phyloP scores from a whole-genome alignment of 2,113 vertebrate species.

The Carollia perspicillata region DNA sequence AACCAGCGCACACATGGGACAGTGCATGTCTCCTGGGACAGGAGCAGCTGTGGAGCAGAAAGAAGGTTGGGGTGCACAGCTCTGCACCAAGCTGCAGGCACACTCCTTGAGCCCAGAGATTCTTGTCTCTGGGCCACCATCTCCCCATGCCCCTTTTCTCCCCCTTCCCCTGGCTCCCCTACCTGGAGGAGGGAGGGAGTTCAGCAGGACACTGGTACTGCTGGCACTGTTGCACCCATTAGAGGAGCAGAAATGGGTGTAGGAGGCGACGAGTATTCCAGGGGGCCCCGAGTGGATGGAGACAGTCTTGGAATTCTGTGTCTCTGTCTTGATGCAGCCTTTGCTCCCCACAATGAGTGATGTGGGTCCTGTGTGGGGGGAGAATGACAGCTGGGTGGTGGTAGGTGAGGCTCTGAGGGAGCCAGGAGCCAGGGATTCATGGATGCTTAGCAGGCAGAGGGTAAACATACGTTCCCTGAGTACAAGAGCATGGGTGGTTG shows the following conservation, averaged over 20 bases:
- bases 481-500: neutral
- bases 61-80: neutral
- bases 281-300: neutral
- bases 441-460: neutral
- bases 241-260: slow-evolving; percentile 25
- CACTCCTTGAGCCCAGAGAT: neutral
- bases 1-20: neutral
- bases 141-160: neutral
- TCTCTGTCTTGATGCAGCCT: neutral
- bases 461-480: neutral
- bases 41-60: neutral
- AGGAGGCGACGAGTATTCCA: slow-evolving; percentile 37
- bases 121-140: neutral
- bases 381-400: neutral
- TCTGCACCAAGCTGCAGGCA: too few relatives aligned
- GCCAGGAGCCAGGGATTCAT: neutral
- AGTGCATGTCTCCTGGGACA: neutral
- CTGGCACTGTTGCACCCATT: neutral
- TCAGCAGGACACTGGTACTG: neutral
- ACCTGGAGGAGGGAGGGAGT: neutral
- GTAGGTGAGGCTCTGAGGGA: too few relatives aligned
- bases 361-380: neutral
- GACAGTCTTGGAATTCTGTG: accelerated
- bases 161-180: neutral
- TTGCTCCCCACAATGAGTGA: neutral